Conservation (phyloP, 92 coral and sea anemone species). For the Diadumene lineata region DNA sequence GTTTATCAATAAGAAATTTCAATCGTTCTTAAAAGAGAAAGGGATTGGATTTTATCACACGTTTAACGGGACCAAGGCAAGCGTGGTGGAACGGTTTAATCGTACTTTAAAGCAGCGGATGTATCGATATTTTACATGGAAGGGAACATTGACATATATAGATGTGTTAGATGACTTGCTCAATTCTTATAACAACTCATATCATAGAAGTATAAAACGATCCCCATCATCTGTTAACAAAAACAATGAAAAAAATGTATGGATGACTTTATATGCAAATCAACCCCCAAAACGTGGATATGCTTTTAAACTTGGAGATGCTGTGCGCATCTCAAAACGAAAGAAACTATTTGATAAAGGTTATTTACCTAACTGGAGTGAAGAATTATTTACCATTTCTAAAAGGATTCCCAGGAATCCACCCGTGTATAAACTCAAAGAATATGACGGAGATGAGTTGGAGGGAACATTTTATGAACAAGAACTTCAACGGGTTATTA, state of each 20-base stretch:
- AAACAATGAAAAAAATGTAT: constrained; percentile 20
- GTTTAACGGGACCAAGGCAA: constrained; percentile 25
- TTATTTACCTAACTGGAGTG: constrained; percentile 42
- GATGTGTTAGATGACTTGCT: too few relatives aligned
- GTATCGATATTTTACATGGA: constrained; percentile 40
- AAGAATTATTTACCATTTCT: constrained; percentile 35
- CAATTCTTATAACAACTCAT: too few relatives aligned
- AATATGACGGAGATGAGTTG: constrained; percentile 19
- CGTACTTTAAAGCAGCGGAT: constrained; percentile 36
- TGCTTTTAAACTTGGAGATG: constrained; percentile 23
- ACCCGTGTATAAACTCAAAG: constrained; percentile 34
- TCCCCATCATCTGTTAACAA: constrained; percentile 28
- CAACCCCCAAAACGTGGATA: background rate
- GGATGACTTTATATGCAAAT: constrained; percentile 1
- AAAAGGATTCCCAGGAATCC: constrained; percentile 28
- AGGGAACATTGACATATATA: constrained; percentile 30
- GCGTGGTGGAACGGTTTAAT: constrained; percentile 37
- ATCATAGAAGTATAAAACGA: constrained; percentile 23
- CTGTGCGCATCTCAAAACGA: constrained; percentile 31
- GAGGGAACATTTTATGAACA: constrained; percentile 47
- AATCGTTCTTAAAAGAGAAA: constrained; percentile 19
- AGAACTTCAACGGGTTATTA: constrained; percentile 26
- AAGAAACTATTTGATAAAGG: constrained; percentile 26
- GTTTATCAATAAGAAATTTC: constrained; percentile 15
- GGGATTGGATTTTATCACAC: constrained; percentile 25